These are phyloP conservation scores for Anas bernieri DNA, from an alignment of 2,797 vertebrate species.

Conservation along the genomic window DNA sequence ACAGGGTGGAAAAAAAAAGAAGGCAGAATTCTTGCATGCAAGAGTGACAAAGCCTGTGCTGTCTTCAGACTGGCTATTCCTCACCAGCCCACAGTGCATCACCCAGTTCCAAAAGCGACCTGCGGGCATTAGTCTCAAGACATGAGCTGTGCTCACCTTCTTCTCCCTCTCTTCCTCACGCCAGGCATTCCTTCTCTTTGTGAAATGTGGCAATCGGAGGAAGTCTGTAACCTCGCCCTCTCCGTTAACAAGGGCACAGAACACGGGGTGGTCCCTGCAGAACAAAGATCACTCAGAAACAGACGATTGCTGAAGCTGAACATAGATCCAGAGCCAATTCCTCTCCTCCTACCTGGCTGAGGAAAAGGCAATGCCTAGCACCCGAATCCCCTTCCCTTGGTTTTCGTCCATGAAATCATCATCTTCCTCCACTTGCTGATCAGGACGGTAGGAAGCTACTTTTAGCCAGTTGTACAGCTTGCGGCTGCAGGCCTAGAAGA, in stretches of 20 bases:
- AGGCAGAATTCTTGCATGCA: neutral
- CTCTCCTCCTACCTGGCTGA: constrained; percentile 86
- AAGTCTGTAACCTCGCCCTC: constrained; percentile 98
- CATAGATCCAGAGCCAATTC: neutral
- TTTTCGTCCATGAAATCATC: constrained; percentile 98
- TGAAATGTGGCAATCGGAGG: constrained; percentile 94
- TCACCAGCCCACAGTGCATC: neutral
- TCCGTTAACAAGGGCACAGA: constrained; percentile 95
- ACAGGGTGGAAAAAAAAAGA: neutral
- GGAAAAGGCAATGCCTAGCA: constrained; percentile 93
- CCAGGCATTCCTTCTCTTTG: constrained; percentile 95
- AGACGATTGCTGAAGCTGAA: neutral
- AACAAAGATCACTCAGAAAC: neutral
- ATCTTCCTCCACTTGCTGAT: constrained; percentile 97
- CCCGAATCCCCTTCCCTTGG: constrained; percentile 95
- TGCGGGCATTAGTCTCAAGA: neutral
- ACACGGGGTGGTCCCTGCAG: constrained; percentile 94
- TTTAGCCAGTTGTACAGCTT: constrained; percentile 98
- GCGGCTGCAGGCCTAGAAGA: constrained; percentile 90
- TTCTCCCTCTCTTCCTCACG: constrained; percentile 95
- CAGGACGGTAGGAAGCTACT: constrained; percentile 93
- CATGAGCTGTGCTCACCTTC: constrained; percentile 82
- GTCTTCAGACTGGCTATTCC: neutral
- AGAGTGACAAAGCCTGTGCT: neutral
- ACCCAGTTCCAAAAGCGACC: fast-evolving